A percentile compares a stretch with the other conserved stretches of the same genome.
phyloP scores from a whole-genome alignment of 1,140 invertebrate genomes.

The Saccostrea echinata region DNA sequence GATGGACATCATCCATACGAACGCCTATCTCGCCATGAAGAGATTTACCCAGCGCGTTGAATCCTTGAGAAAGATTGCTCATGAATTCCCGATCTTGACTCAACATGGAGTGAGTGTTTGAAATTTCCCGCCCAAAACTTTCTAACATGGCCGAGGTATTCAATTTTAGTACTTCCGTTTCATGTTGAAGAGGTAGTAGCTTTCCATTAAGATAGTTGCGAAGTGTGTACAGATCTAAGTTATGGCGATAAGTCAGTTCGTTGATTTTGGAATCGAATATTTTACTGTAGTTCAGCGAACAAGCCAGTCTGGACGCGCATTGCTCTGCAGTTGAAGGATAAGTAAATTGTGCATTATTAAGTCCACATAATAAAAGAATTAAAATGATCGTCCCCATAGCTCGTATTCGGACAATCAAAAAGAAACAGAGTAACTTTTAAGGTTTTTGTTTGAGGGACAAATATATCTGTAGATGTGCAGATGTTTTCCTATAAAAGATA shows the following conservation, averaged over 20 bases:
- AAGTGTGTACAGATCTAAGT: slow-evolving; percentile 28
- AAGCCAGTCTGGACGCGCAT: slow-evolving; percentile 41
- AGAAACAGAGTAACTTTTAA: background rate
- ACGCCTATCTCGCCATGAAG: slow-evolving; percentile 35
- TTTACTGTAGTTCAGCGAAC: slow-evolving; percentile 44
- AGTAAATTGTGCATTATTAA: background rate
- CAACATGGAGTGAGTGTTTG: background rate
- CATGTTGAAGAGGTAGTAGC: slow-evolving; percentile 11
- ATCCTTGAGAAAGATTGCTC: background rate
- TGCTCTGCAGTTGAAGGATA: slow-evolving; percentile 6
- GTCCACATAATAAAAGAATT: background rate
- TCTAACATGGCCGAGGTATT: slow-evolving; percentile 27
- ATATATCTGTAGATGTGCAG: slow-evolving; percentile 16
- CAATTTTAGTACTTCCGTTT: slow-evolving; percentile 29
- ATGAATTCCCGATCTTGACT: slow-evolving; percentile 40
- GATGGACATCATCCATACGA: slow-evolving; percentile 37
- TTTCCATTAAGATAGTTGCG: slow-evolving; percentile 1
- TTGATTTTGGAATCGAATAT: slow-evolving; percentile 43
- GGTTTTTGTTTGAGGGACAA: background rate
- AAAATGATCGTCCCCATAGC: background rate
- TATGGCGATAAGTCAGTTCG: slow-evolving; percentile 42
- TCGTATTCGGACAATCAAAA: background rate
- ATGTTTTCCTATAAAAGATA: background rate
- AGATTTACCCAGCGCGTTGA: slow-evolving; percentile 26
- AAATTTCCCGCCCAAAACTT: slow-evolving; percentile 27